These are phyloP conservation scores for Chaenodraco wilsoni DNA, from an alignment of 2,797 vertebrate species.

Conservation along the genomic window DNA sequence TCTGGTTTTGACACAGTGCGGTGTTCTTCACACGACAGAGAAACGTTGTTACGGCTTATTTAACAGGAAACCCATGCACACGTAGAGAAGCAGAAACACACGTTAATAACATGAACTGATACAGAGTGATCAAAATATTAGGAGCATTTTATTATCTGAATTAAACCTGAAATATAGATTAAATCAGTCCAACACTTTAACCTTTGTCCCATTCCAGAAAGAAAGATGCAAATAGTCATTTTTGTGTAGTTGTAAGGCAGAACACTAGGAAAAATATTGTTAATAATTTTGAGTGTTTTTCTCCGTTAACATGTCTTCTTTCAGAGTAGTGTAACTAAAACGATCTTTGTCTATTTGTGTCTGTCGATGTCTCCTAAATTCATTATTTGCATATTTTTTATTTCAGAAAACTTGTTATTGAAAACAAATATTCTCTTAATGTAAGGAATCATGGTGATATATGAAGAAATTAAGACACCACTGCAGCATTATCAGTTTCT, in stretches of 20 bases:
- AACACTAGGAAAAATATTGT: no score
- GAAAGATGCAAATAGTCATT: neutral
- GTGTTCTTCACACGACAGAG: conserved; percentile 25
- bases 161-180: neutral
- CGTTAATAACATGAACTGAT: neutral
- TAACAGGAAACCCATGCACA: conserved; percentile 62
- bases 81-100: conserved; percentile 38
- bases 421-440: no score
- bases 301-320: no score
- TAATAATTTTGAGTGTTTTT: no score
- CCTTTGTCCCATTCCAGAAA: neutral
- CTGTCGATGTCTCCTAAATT: no score
- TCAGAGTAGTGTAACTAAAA: no score
- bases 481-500: no score
- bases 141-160: neutral
- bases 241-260: neutral
- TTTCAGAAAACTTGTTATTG: no score
- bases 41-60: conserved; percentile 21
- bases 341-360: no score
- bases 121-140: conserved; percentile 25
- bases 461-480: no score
- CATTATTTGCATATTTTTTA: no score
- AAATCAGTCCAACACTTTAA: neutral
- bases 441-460: no score
- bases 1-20: conserved; percentile 31